These are phyloP conservation scores for Phylloscopus whistleri DNA, from an alignment of 2,113 vertebrate genomes.

Conservation along the genomic window DNA sequence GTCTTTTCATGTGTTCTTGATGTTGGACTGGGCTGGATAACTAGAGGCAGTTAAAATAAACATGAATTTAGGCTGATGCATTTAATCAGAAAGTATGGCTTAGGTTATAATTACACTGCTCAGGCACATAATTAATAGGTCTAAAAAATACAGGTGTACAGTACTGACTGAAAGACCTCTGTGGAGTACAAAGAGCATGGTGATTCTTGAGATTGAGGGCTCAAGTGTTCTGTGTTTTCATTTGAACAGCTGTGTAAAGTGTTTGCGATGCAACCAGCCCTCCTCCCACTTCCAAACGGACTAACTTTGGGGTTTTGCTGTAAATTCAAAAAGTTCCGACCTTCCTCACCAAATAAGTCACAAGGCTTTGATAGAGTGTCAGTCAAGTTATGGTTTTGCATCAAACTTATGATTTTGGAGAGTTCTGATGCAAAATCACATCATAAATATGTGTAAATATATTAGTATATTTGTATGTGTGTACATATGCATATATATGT, in stretches of 20 bases:
- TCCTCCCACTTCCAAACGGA: background rate
- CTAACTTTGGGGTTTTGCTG: background rate
- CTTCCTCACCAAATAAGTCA: background rate
- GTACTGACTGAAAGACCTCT: slow-evolving; percentile 54
- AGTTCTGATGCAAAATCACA: background rate
- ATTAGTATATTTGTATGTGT: background rate
- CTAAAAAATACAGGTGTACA: slow-evolving; percentile 64
- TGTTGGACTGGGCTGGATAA: slow-evolving; percentile 39
- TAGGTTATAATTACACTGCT: slow-evolving; percentile 67
- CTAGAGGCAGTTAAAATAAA: slow-evolving; percentile 67
- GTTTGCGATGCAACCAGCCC: background rate
- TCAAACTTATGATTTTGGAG: background rate
- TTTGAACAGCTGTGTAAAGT: slow-evolving; percentile 56
- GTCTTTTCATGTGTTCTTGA: slow-evolving; percentile 30
- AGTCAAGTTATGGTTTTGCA: background rate
- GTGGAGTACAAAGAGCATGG: slow-evolving; percentile 25
- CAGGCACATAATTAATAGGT: slow-evolving; percentile 65
- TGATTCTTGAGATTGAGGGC: slow-evolving; percentile 57
- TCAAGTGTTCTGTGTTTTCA: slow-evolving; percentile 55
- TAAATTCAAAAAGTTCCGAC: background rate
- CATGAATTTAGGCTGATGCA: slow-evolving; percentile 58
- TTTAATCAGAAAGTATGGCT: slow-evolving; percentile 61
- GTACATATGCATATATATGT: background rate
- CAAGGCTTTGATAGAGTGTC: background rate
- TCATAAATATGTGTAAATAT: background rate